These are phyloP conservation scores for Thunnus thynnus DNA, from an alignment of 2,113 vertebrate species.

Conservation along the genomic window DNA sequence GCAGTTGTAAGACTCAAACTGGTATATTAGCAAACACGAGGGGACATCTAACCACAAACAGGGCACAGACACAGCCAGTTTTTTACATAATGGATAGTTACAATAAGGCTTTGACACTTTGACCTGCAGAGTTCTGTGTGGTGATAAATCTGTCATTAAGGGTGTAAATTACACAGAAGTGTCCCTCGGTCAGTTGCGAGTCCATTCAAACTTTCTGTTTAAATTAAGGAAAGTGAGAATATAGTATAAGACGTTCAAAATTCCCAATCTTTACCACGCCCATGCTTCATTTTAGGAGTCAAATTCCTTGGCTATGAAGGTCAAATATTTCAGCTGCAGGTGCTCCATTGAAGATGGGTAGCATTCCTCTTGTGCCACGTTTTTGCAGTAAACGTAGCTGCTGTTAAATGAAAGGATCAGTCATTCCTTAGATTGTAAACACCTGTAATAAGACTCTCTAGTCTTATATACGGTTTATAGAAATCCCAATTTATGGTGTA, in stretches of 20 bases:
- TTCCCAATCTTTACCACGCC: background rate
- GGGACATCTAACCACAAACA: conserved; percentile 21
- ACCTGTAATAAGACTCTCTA: background rate
- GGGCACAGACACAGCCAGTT: conserved; percentile 2
- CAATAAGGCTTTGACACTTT: conserved; percentile 60
- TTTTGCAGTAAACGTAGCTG: conserved; percentile 60
- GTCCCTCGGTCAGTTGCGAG: background rate
- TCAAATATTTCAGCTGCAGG: conserved; percentile 76
- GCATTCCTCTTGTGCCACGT: conserved; percentile 59
- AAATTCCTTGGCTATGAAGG: conserved; percentile 66
- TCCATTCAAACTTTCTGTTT: conserved; percentile 23
- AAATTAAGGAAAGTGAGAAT: background rate
- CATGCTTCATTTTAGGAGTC: conserved; percentile 13
- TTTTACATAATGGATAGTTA: conserved; percentile 52
- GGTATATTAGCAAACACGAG: conserved; percentile 44
- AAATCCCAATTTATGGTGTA: background rate
- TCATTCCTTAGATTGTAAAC: conserved; percentile 46
- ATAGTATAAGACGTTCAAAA: background rate
- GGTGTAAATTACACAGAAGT: conserved; percentile 43
- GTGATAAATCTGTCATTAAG: conserved; percentile 61
- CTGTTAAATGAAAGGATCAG: conserved; percentile 67
- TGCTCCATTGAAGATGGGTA: conserved; percentile 70
- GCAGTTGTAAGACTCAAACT: conserved; percentile 33
- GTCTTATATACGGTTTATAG: background rate
- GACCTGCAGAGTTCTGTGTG: conserved; percentile 24